These are phyloP conservation scores for Tenthredo livida DNA, from an alignment of 2,888 invertebrate species.

Conservation along the genomic window DNA sequence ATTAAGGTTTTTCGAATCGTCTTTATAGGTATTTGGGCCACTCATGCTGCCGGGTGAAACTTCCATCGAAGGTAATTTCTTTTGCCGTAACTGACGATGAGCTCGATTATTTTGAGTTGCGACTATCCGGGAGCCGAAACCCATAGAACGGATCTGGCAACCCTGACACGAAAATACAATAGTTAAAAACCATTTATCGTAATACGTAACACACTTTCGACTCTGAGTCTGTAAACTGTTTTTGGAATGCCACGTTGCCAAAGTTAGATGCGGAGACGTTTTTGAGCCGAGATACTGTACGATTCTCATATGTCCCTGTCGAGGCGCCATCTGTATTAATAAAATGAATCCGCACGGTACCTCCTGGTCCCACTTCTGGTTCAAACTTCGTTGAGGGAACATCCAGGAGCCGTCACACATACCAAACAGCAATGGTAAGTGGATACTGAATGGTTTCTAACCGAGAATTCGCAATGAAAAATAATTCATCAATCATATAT, in stretches of 20 bases:
- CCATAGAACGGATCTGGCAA: slow-evolving; percentile 65
- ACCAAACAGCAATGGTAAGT: slow-evolving; percentile 78
- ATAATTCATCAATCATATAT: not conserved
- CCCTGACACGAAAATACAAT: slow-evolving; percentile 70
- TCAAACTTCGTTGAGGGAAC: slow-evolving; percentile 88
- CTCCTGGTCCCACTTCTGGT: slow-evolving; percentile 89
- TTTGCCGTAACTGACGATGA: slow-evolving; percentile 7
- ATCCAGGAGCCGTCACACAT: slow-evolving; percentile 79
- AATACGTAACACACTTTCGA: slow-evolving; percentile 64
- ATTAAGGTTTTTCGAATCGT: not conserved
- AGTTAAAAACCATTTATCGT: slow-evolving; percentile 72
- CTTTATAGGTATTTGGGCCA: not conserved
- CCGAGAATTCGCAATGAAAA: not conserved
- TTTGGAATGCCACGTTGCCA: slow-evolving; percentile 74
- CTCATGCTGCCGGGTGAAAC: not conserved
- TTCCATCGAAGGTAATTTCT: slow-evolving; percentile 51
- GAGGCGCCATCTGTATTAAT: slow-evolving; percentile 88
- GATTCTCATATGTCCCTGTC: slow-evolving; percentile 83
- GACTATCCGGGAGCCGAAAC: slow-evolving; percentile 45
- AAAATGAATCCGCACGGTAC: slow-evolving; percentile 86
- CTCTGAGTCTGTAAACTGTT: slow-evolving; percentile 70
- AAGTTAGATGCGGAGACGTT: slow-evolving; percentile 58
- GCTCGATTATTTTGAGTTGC: slow-evolving; percentile 60
- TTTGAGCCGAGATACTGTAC: slow-evolving; percentile 72
- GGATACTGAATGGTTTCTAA: slow-evolving; percentile 25